Conservation (phyloP, 2,888 invertebrate genomes). For the Agrenia bidenticulata region DNA sequence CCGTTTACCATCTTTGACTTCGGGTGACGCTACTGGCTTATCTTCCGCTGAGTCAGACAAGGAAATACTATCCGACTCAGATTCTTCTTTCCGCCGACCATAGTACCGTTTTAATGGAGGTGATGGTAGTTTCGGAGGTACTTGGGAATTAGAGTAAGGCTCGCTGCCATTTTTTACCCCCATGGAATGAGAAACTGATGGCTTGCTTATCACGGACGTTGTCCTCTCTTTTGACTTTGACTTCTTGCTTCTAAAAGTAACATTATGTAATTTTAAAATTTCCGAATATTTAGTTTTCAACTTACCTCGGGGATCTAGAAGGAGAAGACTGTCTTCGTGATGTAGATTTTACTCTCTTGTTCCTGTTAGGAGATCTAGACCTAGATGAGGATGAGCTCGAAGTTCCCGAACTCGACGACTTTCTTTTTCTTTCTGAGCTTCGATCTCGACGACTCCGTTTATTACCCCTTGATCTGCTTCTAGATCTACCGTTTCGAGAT, state of each 20-base stretch:
- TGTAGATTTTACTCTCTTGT: neutral
- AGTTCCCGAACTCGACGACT: neutral
- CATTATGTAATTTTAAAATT: neutral
- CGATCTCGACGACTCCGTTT: constrained; percentile 3
- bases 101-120: constrained; percentile 54
- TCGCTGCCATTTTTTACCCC: constrained; percentile 9
- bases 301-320: neutral
- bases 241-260: neutral
- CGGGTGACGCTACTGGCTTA: neutral
- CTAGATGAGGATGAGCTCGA: constrained; percentile 21
- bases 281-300: neutral
- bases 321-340: neutral
- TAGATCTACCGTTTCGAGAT: constrained; percentile 53
- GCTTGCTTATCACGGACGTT: neutral
- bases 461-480: constrained; percentile 20
- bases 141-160: constrained; percentile 11
- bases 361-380: neutral
- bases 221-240: constrained; percentile 23
- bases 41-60: constrained; percentile 8
- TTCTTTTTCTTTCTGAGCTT: constrained; percentile 12
- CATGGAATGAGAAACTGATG: constrained; percentile 9
- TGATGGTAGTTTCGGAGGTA: constrained; percentile 34
- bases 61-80: constrained; percentile 26
- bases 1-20: constrained; percentile 11
- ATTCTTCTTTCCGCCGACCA: constrained; percentile 41